A percentile compares a stretch with the other conserved stretches of the same genome.
Conservation (phyloP, 2,113 vertebrate species). For the Periophthalmus modestus region DNA sequence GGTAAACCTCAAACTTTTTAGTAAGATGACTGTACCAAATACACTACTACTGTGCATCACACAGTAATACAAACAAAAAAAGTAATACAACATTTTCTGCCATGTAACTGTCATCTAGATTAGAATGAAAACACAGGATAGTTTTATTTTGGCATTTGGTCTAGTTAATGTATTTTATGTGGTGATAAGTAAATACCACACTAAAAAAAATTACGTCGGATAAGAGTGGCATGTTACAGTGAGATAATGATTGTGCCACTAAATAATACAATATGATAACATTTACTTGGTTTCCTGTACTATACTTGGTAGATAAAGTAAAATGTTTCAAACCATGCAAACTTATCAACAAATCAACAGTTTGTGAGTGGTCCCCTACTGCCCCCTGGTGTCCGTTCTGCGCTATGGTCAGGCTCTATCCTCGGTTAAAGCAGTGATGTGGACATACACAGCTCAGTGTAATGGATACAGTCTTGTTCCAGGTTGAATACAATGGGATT, state of each 20-base stretch:
- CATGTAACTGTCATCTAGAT: background rate
- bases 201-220: background rate
- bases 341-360: background rate
- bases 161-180: background rate
- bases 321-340: background rate
- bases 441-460: background rate
- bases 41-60: background rate
- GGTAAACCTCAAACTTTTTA: background rate
- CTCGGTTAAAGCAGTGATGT: background rate
- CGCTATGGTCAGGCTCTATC: background rate
- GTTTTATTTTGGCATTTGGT: background rate
- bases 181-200: background rate
- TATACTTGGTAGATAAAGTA: background rate
- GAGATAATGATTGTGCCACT: background rate
- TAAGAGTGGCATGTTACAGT: background rate
- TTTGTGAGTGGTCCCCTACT: slow-evolving; percentile 45
- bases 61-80: background rate
- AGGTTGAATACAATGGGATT: slow-evolving; percentile 8
- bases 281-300: background rate
- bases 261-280: background rate
- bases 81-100: background rate
- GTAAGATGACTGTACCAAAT: background rate
- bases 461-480: background rate
- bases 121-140: no score
- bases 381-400: slow-evolving; percentile 52